Conservation (phyloP, 2,113 vertebrate species). For the Regulus satrapa region DNA sequence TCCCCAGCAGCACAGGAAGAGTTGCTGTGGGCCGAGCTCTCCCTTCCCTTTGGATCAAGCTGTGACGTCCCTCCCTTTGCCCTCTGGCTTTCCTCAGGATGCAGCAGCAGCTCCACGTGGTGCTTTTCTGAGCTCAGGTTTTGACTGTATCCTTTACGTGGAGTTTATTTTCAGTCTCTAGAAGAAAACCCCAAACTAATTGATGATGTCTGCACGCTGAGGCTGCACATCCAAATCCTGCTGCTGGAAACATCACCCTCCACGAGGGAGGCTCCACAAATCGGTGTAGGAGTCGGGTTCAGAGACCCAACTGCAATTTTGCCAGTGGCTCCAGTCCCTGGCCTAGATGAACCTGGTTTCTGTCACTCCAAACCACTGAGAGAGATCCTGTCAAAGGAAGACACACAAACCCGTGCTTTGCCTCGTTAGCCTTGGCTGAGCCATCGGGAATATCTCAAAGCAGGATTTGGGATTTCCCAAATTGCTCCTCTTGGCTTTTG, state of each 20-base stretch:
- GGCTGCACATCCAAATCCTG: neutral
- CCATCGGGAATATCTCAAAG: neutral
- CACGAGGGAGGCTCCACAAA: fast-evolving
- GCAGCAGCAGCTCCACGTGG: fast-evolving
- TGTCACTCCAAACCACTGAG: neutral
- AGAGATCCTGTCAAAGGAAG: neutral
- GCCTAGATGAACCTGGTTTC: neutral
- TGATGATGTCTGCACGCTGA: fast-evolving
- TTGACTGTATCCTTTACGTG: neutral
- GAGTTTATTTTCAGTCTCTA: neutral
- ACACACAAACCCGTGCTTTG: neutral
- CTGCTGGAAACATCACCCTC: neutral
- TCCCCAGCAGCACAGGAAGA: neutral
- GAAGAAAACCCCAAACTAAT: no score
- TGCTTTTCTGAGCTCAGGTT: neutral
- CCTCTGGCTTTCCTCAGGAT: neutral
- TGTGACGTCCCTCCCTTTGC: fast-evolving
- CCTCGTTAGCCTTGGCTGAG: neutral
- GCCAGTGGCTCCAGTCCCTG: neutral
- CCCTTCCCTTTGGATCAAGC: neutral
- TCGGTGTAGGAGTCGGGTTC: fast-evolving
- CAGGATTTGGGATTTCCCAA: neutral
- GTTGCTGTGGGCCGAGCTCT: neutral
- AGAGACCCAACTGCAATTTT: neutral
- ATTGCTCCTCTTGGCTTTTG: neutral